Evolutionary conservation across 2,888 invertebrate genomes (phyloP).

Genomic region (Agrotis segetum): DNA sequence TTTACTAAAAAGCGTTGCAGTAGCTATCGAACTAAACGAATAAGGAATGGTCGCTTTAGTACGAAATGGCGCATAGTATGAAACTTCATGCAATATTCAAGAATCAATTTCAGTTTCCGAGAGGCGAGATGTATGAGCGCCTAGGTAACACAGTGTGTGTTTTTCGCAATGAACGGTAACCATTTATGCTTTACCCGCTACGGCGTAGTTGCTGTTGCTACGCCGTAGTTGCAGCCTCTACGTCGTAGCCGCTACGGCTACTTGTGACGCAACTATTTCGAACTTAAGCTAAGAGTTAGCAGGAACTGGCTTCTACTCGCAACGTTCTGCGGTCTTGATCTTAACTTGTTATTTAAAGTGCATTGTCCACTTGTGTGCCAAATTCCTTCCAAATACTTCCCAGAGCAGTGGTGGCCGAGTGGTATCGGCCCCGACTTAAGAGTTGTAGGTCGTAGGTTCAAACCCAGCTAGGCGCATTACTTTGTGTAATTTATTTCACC

Average conservation of each 20-base stretch:
- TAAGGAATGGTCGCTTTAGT: slow-evolving; percentile 26
- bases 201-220: slow-evolving; percentile 20
- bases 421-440: too few relatives aligned
- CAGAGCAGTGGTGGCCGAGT: too few relatives aligned
- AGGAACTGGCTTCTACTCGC: background rate
- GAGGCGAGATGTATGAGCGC: slow-evolving; percentile 14
- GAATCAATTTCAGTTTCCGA: slow-evolving; percentile 30
- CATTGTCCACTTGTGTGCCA: background rate
- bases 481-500: too few relatives aligned
- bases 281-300: slow-evolving; percentile 19
- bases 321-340: slow-evolving; percentile 12
- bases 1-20: background rate
- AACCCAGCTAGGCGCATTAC: too few relatives aligned
- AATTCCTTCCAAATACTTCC: background rate
- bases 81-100: slow-evolving; percentile 36
- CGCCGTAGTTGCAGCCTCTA: background rate
- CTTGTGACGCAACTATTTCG: slow-evolving; percentile 21
- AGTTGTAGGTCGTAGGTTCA: too few relatives aligned
- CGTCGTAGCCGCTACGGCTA: slow-evolving; percentile 1
- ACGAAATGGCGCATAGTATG: slow-evolving; percentile 8
- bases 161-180: background rate
- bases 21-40: slow-evolving; percentile 34
- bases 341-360: slow-evolving; percentile 6
- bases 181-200: slow-evolving; percentile 12
- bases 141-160: background rate